Evolutionary conservation across 2,113 vertebrate genomes (phyloP).

Genomic region (Carlito syrichta): DNA sequence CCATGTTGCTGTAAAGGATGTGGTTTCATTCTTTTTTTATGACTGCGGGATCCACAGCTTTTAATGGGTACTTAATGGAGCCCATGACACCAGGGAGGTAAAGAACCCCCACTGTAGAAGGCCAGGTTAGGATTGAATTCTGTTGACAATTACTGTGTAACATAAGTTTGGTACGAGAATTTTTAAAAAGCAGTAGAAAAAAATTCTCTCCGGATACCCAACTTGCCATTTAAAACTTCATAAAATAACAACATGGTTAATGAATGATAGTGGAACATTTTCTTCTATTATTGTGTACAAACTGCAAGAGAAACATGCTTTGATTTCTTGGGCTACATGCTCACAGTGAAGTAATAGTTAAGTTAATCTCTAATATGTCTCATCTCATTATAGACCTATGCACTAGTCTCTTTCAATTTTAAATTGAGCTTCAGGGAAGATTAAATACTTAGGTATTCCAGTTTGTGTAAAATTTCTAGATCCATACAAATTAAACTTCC

Average conservation of each 20-base stretch:
- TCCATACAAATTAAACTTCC: slow-evolving; percentile 75
- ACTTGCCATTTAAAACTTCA: neutral
- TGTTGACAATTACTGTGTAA: neutral
- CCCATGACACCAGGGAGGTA: neutral
- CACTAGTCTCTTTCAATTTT: slow-evolving; percentile 71
- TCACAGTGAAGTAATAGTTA: slow-evolving; percentile 54
- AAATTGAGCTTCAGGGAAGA: slow-evolving; percentile 74
- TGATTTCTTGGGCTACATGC: slow-evolving; percentile 30
- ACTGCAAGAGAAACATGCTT: slow-evolving; percentile 4
- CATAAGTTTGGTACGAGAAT: neutral
- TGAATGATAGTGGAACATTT: neutral
- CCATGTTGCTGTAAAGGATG: too few relatives aligned
- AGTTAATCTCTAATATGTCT: slow-evolving; percentile 73
- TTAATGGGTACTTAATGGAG: neutral
- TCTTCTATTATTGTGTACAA: slow-evolving; percentile 32
- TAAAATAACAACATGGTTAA: neutral
- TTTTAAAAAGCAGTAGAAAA: slow-evolving; percentile 11
- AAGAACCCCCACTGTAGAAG: neutral
- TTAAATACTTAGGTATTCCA: slow-evolving; percentile 75
- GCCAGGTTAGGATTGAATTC: neutral
- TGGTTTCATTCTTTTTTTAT: too few relatives aligned
- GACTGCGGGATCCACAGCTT: neutral
- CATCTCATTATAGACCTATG: slow-evolving; percentile 65
- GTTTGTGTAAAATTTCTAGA: slow-evolving; percentile 76
- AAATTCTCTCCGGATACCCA: neutral